Base-by-base conservation (phyloP, 30 jellyfish, hydroid and myxozoan genomes). In the Aurelia sp. region DNA sequence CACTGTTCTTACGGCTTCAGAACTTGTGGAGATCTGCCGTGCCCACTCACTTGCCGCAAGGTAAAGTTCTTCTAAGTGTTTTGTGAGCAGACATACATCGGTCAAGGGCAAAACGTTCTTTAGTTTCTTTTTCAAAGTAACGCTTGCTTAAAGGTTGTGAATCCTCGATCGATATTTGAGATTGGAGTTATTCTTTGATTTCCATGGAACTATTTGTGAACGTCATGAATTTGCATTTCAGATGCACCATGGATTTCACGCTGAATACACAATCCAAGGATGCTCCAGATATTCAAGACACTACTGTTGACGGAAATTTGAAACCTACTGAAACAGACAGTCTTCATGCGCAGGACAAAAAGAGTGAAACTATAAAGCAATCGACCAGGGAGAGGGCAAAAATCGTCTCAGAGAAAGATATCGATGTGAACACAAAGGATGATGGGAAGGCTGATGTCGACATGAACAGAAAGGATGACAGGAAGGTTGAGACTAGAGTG, bases 161-260 rank as follows among this genome's bases (percentile, higher is more conserved):
- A 37, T 37, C 50, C 9, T 37, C 10, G 50, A 37, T 37, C 7
- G 10, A 37, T 5, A 0, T 37, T 5, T 37, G 50, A 37, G 50
- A 37, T 0, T 2, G 10, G 9, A 7, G 20, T 66, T 5, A 5
- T 8, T 9, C 6, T n/a, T 22, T 22, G 4, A 8, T 19, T 19
- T 19, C 16, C 31, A 1, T 13, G 3, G 71, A 61, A 22, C 12
- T 61, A 61, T 7, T 61, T 12, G 4, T n/a, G 13, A 13, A 61
- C 0, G 71, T 22, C 11, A 11, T 61, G 3, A 19, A 61, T 22
- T 61, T 61, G 21, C 71, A 22, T 61, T 61, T 61, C 23, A 74
- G 85, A 23, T 62, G 78, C 66, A 76, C 87, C 13, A 62, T 76
- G 87, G 87, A 76, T 76, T 16, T 55, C 12, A 17, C 15, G 13